Evolutionary conservation across 2,888 invertebrate genomes (phyloP), one percentile per base, ranked within the genome.

Genomic region (Ethmia dodecea): DNA sequence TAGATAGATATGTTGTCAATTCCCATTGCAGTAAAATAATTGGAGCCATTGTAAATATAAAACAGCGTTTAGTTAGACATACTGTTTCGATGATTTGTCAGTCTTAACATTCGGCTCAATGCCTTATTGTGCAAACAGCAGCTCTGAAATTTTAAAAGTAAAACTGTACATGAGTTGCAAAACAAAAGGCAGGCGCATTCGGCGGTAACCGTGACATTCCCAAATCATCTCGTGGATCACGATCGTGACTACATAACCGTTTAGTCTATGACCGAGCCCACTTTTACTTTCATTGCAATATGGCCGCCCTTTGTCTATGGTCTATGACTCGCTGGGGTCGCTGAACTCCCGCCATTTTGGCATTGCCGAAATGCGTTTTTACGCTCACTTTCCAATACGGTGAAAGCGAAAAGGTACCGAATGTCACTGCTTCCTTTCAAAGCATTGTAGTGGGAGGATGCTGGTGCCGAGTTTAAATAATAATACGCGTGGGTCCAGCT

Each of bases 371-470:
- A 80, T 83, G 68, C 68, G 69, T 78, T 83, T 84, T 84, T 83
- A 83, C 84, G 76, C 77, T 83, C 76, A 84, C 86, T 86, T 86
- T 86, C 86, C 83, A 86, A 86, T 81, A 76, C 55, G 73, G 86
- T 86, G 86, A 86, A 86, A 86, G 86, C 79, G 83, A 81, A 80
- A 79, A 81, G 67, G 78, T 78, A 75, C 77, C 56, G 71, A 83
- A 80, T 81, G 80, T 81, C 81, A 81, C 67, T 78, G 78, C 64
- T 77, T 84, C 84, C 81, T 81, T 83, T 83, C 77, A 73, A 69
- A 71, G 61, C 64, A 74, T 66, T 74, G 73, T 79, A 72, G 84
- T 81, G 81, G 79, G 79, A 74, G 80, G 78, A 78, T 63, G 67
- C 44, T 48, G 46, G 49, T 43, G 52, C 60, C 55, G 64, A 60